A percentile compares a stretch with the other conserved stretches of the same genome.
Evolutionary conservation across 2,797 vertebrate genomes (phyloP).

Genomic region (Schizopygopsis pylzovi): DNA sequence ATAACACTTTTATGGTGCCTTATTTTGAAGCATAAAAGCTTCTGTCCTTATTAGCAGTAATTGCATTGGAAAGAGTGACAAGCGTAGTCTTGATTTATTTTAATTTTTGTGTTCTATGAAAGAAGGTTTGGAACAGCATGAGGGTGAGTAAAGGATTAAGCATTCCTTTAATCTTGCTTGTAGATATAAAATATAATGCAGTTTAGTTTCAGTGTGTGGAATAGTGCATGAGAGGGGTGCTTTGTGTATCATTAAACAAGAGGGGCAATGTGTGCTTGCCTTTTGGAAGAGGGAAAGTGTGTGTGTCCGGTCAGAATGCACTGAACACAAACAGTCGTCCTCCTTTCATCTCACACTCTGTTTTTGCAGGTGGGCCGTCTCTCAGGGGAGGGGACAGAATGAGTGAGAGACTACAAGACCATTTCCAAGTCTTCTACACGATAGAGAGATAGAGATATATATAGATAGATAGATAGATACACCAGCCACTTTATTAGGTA

Average conservation of each 20-base stretch:
- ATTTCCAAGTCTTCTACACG: conserved; percentile 37
- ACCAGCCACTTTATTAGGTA: too few species aligned
- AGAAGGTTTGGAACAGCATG: not conserved
- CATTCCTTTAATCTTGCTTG: conserved; percentile 11
- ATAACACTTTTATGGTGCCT: not conserved
- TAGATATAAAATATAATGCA: not conserved
- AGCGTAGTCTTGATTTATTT: not conserved
- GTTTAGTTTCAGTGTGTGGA: conserved; percentile 8
- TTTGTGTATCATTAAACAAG: conserved; percentile 28
- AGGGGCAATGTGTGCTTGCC: conserved; percentile 47
- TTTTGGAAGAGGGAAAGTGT: conserved; percentile 29
- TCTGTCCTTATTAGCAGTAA: conserved; percentile 7
- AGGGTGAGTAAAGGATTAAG: not conserved
- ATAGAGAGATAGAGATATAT: too few species aligned
- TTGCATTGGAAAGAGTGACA: not conserved
- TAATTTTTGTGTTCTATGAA: conserved; percentile 4
- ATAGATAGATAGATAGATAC: too few species aligned
- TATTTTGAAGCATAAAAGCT: conserved; percentile 6
- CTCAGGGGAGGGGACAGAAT: conserved; percentile 52
- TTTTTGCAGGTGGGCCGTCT: conserved; percentile 59
- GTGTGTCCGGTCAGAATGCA: conserved; percentile 48
- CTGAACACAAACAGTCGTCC: conserved; percentile 49
- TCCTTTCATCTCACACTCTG: conserved; percentile 60
- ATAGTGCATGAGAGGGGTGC: conserved; percentile 26
- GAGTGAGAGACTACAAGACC: conserved; percentile 28